Base-by-base conservation (phyloP, 1,140 invertebrate genomes). In the Megathymus violae region DNA sequence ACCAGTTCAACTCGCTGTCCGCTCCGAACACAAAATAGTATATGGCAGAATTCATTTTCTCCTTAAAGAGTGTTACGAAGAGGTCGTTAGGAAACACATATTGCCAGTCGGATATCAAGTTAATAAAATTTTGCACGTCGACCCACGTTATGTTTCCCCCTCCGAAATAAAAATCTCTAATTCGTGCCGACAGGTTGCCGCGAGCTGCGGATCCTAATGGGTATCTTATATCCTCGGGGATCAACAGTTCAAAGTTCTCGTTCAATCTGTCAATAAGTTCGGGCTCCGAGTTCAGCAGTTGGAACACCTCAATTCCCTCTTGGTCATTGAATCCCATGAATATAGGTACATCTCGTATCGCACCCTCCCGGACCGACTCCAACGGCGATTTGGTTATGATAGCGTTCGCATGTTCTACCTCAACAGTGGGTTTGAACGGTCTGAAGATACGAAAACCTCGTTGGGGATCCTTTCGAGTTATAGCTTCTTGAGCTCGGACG, bases 201-300 rank as follows among this genome's bases (percentile, higher is more conserved):
- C 64, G 64, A 14, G 34, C 13, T 16, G 11, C 19, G 3, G 76
- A 75, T 14, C 47, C 47, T 0, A 25, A 6, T 22, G 72, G 72
- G 62, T 75, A 78, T 59, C 69, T 50, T 46, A 78, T 64, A 25
- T 76, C 61, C 3, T 60, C 59, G 7, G 73, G 76, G 22, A 75
- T 74, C 17, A 52, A 54, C 1, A 60, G 22, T 52, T 64, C 50
- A 16, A 64, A 27, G 10, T 71, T 59, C 15, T 66, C n/a, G 11
- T 66, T 64, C 11, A 78, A 31, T 13, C 61, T 50, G 16, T 68
- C 17, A 10, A 64, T 11, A 16, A 46, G 31, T 7, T 10, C 14
- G 22, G 15, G n/a, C 31, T 66, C 41, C 11, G 44, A 36, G 6
- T 16, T 38, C 15, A 75, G 19, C 9, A 36, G 17, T 31, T 58